Evolutionary conservation across 2,113 vertebrate genomes (phyloP).

Genomic region (Pavo muticus): DNA sequence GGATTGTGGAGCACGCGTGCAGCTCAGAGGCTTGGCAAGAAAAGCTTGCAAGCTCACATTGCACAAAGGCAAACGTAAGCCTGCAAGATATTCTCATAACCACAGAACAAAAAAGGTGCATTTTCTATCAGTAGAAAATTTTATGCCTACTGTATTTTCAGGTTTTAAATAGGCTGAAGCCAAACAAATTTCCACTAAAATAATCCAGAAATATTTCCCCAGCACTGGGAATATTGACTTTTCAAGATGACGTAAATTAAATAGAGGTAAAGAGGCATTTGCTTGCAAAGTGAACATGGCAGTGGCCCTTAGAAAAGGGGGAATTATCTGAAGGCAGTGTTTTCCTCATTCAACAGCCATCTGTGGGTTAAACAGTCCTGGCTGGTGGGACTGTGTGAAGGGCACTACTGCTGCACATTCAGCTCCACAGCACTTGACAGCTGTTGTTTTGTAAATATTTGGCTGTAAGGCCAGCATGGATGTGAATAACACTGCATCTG

Average conservation of each 20-base stretch:
- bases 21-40: background rate
- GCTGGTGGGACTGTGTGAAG: background rate
- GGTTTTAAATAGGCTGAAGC: background rate
- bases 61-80: fast-evolving
- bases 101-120: background rate
- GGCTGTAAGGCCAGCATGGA: background rate
- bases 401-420: background rate
- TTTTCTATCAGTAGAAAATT: background rate
- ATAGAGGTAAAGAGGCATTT: background rate
- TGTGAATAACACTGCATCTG: background rate
- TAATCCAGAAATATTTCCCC: background rate
- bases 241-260: background rate
- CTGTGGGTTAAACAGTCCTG: background rate
- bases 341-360: background rate
- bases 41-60: background rate
- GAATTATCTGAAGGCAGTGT: background rate
- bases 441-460: background rate
- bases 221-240: background rate
- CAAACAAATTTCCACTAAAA: background rate
- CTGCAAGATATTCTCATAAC: background rate
- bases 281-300: background rate
- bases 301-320: background rate
- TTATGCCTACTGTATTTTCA: background rate
- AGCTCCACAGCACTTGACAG: background rate
- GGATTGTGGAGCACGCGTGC: fast-evolving